A percentile compares a stretch with the other conserved stretches of the same genome.
phyloP scores from a whole-genome alignment of 2,888 invertebrate species.

The Mesorhabditis spiculigera region DNA sequence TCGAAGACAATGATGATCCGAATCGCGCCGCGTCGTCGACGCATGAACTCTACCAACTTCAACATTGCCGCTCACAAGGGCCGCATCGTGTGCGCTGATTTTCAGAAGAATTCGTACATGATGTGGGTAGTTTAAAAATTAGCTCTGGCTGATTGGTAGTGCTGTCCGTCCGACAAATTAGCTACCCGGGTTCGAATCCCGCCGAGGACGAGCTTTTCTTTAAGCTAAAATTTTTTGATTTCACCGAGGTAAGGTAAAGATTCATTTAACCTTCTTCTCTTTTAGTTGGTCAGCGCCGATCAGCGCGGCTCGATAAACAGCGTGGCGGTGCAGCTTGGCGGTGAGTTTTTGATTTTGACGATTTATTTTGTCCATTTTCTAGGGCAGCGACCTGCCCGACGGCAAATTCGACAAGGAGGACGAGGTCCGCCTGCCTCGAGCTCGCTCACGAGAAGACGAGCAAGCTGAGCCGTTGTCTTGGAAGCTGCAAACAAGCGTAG shows the following conservation, averaged over 20 bases:
- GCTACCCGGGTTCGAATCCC: no score
- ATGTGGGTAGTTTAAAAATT: no score
- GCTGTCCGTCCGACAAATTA: no score
- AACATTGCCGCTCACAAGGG: conserved; percentile 79
- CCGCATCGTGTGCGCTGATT: conserved; percentile 79
- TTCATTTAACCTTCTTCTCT: conserved; percentile 9
- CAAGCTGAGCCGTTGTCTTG: conserved; percentile 37
- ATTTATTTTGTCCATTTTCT: background rate
- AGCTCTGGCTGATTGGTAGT: no score
- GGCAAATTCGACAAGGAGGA: conserved; percentile 19
- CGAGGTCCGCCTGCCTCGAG: conserved; percentile 16
- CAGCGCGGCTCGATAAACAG: conserved; percentile 38
- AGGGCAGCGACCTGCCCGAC: conserved; percentile 30
- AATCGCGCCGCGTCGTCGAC: conserved; percentile 75
- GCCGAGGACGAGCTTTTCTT: no score
- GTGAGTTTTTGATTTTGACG: background rate
- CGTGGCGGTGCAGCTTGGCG: conserved; percentile 39
- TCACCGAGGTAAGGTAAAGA: no score
- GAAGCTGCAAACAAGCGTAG: background rate
- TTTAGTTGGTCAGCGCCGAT: conserved; percentile 51
- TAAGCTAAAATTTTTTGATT: no score
- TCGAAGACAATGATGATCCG: conserved; percentile 78
- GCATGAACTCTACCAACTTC: conserved; percentile 75
- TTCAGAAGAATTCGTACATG: conserved; percentile 81
- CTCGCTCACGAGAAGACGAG: conserved; percentile 27